A percentile compares a stretch with the other conserved stretches of the same genome.
phyloP scores from a whole-genome alignment of 2,113 vertebrate species.

The Mirza zaza region DNA sequence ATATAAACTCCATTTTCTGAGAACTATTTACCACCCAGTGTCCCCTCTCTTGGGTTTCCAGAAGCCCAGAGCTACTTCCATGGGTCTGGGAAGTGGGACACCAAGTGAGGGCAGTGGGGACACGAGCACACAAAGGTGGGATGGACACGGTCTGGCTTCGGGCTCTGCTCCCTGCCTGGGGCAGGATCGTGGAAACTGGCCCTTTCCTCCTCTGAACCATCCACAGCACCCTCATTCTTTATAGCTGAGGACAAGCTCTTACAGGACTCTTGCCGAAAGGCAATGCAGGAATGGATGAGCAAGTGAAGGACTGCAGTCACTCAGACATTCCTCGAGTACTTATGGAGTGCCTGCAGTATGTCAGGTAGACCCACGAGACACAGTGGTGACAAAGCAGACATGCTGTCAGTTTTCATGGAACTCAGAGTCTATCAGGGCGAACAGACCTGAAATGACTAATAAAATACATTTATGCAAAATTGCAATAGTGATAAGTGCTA shows the following conservation, averaged over 20 bases:
- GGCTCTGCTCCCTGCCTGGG: background rate
- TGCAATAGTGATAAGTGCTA: background rate
- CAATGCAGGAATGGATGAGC: background rate
- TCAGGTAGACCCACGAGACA: background rate
- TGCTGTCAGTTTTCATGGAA: background rate
- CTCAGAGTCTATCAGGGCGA: background rate
- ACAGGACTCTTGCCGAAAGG: background rate
- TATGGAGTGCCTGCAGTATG: accelerated
- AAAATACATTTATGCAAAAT: background rate
- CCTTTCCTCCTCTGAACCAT: background rate
- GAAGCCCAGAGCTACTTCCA: background rate
- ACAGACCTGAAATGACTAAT: background rate
- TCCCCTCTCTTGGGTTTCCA: background rate
- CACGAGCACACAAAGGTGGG: background rate
- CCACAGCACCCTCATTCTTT: background rate
- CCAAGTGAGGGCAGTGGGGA: too few relatives aligned
- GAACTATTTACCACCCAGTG: background rate
- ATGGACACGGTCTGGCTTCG: background rate
- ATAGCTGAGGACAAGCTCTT: background rate
- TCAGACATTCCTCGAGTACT: background rate
- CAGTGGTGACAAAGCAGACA: background rate
- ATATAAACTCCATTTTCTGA: background rate
- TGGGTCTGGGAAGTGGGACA: background rate
- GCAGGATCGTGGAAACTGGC: background rate
- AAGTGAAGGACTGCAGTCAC: background rate